Evolutionary conservation across 2,888 invertebrate genomes (phyloP).

Genomic region (Hetaerina titia): DNA sequence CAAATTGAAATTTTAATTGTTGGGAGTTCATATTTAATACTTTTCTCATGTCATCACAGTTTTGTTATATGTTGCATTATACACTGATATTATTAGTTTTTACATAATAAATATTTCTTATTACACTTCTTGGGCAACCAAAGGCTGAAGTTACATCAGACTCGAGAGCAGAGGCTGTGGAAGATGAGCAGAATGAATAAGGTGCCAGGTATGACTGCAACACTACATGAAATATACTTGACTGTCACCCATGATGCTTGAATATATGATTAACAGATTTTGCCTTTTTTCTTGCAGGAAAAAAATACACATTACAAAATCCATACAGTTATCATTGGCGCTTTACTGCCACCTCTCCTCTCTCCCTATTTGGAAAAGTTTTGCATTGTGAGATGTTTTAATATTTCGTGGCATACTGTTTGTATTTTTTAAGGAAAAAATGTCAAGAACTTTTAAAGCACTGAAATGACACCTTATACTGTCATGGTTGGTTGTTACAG

Average conservation of each 20-base stretch:
- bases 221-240: constrained; percentile 4
- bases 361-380: constrained; percentile 59
- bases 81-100: neutral
- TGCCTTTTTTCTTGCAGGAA: constrained; percentile 48
- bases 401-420: constrained; percentile 60
- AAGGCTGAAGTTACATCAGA: constrained; percentile 52
- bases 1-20: too few species aligned
- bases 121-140: neutral
- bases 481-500: constrained; percentile 45
- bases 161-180: constrained; percentile 43
- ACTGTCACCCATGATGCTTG: neutral
- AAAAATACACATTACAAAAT: constrained; percentile 39
- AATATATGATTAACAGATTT: neutral
- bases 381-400: constrained; percentile 64
- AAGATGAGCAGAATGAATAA: constrained; percentile 50
- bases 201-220: constrained; percentile 45
- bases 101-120: neutral
- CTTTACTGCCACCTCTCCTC: constrained; percentile 51
- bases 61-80: neutral
- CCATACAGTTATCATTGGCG: constrained; percentile 62
- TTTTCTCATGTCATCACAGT: neutral
- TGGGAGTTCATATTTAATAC: too few species aligned
- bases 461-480: constrained; percentile 56
- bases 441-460: constrained; percentile 55
- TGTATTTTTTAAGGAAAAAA: constrained; percentile 43